Conservation (phyloP, 2,797 vertebrate species). For the Fringilla coelebs region DNA sequence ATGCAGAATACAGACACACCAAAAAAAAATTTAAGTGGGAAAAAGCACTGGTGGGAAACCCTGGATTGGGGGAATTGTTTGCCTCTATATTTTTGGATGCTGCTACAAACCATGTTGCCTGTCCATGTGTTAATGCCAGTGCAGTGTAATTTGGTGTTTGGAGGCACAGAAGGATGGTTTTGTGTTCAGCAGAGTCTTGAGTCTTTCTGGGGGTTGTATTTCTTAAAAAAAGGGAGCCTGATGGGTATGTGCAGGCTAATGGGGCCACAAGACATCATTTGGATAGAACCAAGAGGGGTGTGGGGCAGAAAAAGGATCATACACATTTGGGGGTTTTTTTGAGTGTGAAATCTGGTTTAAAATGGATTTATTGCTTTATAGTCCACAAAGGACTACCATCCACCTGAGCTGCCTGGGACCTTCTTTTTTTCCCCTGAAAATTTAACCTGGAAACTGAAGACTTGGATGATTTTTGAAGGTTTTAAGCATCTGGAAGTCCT, state of each 20-base stretch:
- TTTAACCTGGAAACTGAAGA: not conserved
- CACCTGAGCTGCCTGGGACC: not conserved
- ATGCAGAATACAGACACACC: not conserved
- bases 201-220: not conserved
- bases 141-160: not conserved
- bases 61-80: not conserved
- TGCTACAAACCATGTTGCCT: not conserved
- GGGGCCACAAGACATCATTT: rapidly evolving
- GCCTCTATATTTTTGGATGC: not conserved
- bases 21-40: not conserved
- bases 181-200: not conserved
- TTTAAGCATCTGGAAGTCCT: not conserved
- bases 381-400: not conserved
- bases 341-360: not conserved
- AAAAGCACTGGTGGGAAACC: not conserved
- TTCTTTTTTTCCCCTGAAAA: not conserved
- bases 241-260: not conserved
- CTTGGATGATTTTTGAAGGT: not conserved
- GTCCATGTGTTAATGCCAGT: not conserved
- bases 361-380: not conserved
- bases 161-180: not conserved
- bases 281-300: rapidly evolving
- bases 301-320: not conserved
- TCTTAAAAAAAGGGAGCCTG: not conserved
- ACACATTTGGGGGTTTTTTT: rapidly evolving